Percentiles rank a stretch among this genome's conserved stretches.
Conservation (phyloP, 92 coral and sea anemone species). For the Phymanthus crucifer region DNA sequence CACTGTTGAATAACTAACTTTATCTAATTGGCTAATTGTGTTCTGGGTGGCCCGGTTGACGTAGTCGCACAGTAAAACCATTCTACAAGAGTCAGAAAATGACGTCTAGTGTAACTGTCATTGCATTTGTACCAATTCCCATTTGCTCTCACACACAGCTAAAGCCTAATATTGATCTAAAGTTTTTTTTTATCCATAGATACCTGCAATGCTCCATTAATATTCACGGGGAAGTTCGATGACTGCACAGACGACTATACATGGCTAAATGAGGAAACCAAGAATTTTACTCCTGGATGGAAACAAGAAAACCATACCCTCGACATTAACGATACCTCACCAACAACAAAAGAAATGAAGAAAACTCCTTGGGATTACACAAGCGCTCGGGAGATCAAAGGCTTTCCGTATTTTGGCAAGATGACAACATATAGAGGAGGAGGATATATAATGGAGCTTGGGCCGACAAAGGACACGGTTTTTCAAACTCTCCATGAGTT, state of each 20-base stretch:
- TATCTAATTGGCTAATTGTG: too few relatives aligned
- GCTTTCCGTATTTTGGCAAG: constrained; percentile 83
- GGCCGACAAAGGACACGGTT: constrained; percentile 60
- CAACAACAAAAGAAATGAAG: background rate
- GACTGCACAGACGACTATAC: constrained; percentile 83
- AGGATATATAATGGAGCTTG: constrained; percentile 73
- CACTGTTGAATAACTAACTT: too few relatives aligned
- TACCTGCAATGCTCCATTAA: constrained; percentile 65
- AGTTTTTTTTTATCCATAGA: constrained; percentile 33
- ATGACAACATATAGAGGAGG: constrained; percentile 88
- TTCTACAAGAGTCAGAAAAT: too few relatives aligned
- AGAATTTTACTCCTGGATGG: constrained; percentile 60
- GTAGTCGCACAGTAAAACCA: too few relatives aligned
- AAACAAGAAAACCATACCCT: background rate
- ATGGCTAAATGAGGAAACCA: constrained; percentile 80
- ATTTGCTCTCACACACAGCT: background rate
- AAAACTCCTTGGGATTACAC: constrained; percentile 60
- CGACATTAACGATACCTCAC: constrained; percentile 34
- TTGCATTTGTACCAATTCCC: too few relatives aligned
- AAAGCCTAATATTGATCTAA: background rate
- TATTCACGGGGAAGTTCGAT: constrained; percentile 40
- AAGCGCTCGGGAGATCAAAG: constrained; percentile 64
- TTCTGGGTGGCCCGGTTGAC: too few relatives aligned
- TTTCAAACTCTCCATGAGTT: constrained; percentile 29
- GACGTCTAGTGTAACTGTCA: too few relatives aligned